phyloP scores from a whole-genome alignment of 2,888 invertebrate genomes.

The Sthenelais limicola region DNA sequence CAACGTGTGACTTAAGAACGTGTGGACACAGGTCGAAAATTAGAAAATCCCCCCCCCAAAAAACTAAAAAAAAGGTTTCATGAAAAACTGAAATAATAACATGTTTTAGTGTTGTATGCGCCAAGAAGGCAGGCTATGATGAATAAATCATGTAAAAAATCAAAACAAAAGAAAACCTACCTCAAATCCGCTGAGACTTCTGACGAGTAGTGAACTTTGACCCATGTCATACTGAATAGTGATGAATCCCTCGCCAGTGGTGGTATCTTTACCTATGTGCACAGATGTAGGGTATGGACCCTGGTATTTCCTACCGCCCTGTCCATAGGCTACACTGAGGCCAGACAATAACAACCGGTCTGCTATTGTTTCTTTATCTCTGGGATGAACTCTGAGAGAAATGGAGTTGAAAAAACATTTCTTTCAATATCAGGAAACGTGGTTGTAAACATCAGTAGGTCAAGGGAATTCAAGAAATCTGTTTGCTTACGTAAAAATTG shows the following conservation, averaged over 20 bases:
- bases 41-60: too few relatives aligned
- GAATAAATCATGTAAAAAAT: too few relatives aligned
- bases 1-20: too few relatives aligned
- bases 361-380: constrained; percentile 62
- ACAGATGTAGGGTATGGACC: constrained; percentile 57
- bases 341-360: constrained; percentile 58
- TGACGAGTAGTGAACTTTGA: constrained; percentile 42
- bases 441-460: too few relatives aligned
- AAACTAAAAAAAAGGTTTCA: too few relatives aligned
- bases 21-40: too few relatives aligned
- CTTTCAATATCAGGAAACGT: too few relatives aligned
- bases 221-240: constrained; percentile 51
- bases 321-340: constrained; percentile 59
- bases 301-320: constrained; percentile 52
- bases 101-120: too few relatives aligned
- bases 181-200: constrained; percentile 53
- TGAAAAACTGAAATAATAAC: too few relatives aligned
- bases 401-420: too few relatives aligned
- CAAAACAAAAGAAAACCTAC: constrained; percentile 44
- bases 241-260: constrained; percentile 2
- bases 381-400: constrained; percentile 58
- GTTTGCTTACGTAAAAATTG: neutral
- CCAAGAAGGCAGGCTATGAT: too few relatives aligned
- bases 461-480: too few relatives aligned
- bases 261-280: neutral